phyloP scores from a whole-genome alignment of 2,113 vertebrate genomes.

The Phylloscopus whistleri region DNA sequence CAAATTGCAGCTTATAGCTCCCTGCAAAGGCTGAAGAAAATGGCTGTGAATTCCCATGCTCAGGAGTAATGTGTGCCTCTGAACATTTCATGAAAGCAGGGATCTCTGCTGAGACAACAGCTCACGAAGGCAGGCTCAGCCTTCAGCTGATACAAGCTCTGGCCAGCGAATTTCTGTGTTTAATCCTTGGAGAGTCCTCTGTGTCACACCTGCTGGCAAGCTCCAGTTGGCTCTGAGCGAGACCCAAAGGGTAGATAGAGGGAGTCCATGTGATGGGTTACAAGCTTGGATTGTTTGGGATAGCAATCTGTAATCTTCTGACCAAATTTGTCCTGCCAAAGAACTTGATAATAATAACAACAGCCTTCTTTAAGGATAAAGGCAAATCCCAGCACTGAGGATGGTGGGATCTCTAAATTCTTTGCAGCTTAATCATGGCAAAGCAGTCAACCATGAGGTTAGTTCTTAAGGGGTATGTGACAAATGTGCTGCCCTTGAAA shows the following conservation, averaged over 20 bases:
- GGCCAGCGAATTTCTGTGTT: not conserved
- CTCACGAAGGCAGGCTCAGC: not conserved
- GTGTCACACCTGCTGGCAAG: not conserved
- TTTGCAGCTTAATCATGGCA: not conserved
- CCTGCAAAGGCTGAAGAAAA: not conserved
- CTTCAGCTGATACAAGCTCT: not conserved
- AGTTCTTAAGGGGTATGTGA: not conserved
- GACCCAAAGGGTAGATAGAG: not conserved
- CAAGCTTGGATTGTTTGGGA: not conserved
- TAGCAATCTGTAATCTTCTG: not conserved
- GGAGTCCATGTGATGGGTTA: not conserved
- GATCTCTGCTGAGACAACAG: not conserved
- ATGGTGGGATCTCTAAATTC: not conserved
- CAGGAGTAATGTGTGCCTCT: not conserved
- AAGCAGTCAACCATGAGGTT: not conserved
- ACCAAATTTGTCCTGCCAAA: not conserved
- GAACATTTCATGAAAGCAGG: not conserved
- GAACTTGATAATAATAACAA: not conserved
- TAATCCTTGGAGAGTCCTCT: not conserved
- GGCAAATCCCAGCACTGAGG: not conserved
- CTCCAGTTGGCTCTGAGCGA: not conserved
- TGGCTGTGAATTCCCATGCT: not conserved
- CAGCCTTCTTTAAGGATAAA: not conserved
- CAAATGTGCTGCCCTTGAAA: not conserved
- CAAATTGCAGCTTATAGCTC: not conserved